phyloP scores from a whole-genome alignment of 2,113 vertebrate genomes.

The Gallinago undulata region DNA sequence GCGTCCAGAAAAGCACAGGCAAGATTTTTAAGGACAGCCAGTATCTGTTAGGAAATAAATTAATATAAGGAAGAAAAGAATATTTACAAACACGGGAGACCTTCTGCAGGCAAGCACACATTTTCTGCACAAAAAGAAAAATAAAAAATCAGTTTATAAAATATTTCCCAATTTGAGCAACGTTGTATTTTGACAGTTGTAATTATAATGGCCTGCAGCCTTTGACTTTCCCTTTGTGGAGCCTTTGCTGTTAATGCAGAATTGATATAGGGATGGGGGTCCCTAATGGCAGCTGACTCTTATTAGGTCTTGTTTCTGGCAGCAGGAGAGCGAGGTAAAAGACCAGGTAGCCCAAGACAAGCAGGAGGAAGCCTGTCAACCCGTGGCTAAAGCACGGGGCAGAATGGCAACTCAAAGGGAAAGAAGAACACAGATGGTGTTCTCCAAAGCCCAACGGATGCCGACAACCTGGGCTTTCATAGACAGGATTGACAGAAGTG shows the following conservation, averaged over 20 bases:
- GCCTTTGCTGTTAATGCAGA: constrained; percentile 75
- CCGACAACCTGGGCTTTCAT: neutral
- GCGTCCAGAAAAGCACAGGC: neutral
- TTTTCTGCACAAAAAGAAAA: neutral
- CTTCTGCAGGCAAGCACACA: neutral
- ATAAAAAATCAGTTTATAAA: neutral
- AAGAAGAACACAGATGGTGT: neutral
- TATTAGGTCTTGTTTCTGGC: constrained; percentile 65
- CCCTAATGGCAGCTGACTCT: constrained; percentile 67
- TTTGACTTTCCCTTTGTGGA: constrained; percentile 61
- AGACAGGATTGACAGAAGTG: neutral
- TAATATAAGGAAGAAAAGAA: neutral
- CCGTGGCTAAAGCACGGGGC: fast-evolving
- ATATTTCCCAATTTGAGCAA: constrained; percentile 10
- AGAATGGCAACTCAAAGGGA: neutral
- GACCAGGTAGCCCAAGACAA: constrained; percentile 44
- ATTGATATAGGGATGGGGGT: constrained; percentile 64
- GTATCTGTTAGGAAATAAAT: neutral
- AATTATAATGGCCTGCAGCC: constrained; percentile 67
- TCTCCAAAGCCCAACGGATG: neutral
- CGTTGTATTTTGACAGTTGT: constrained; percentile 48
- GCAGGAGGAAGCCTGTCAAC: neutral
- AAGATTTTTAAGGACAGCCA: neutral
- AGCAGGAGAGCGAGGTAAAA: constrained; percentile 39
- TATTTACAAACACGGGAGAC: neutral